These are phyloP conservation scores for Melanotus villosus DNA, from an alignment of 2,888 invertebrate genomes.

Conservation along the genomic window DNA sequence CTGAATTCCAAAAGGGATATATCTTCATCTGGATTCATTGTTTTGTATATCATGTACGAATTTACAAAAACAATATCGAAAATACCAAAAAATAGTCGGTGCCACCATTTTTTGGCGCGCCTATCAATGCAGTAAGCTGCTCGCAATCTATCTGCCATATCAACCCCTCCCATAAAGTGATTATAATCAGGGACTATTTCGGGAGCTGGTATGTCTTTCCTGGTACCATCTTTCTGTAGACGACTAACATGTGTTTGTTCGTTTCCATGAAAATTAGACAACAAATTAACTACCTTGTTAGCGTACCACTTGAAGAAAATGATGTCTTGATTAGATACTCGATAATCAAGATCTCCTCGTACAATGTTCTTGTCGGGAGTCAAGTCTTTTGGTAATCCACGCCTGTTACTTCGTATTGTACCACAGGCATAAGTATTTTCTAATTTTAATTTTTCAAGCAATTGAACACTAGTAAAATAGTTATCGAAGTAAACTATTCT, in stretches of 20 bases:
- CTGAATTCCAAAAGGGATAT: neutral
- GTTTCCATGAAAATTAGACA: conserved; percentile 29
- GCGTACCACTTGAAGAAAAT: conserved; percentile 36
- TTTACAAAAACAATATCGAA: neutral
- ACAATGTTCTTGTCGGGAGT: neutral
- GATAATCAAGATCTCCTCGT: conserved; percentile 13
- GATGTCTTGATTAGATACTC: no score
- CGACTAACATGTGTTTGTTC: neutral
- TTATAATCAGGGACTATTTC: neutral
- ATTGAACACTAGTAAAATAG: conserved; percentile 41
- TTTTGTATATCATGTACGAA: neutral
- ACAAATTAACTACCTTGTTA: conserved; percentile 30
- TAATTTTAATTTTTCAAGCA: conserved; percentile 42
- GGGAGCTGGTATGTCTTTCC: neutral
- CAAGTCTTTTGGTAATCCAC: conserved; percentile 26
- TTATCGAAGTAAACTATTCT: conserved; percentile 39
- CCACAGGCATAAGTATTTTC: conserved; percentile 42
- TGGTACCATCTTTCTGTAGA: neutral
- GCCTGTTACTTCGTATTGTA: conserved; percentile 27
- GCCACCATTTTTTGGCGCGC: conserved; percentile 1
- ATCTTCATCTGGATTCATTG: neutral
- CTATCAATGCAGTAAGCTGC: no score
- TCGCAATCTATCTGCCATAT: neutral
- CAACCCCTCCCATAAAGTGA: neutral
- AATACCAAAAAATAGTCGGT: neutral